phyloP scores from a whole-genome alignment of 2,888 invertebrate species.

The Xylota sylvarum region DNA sequence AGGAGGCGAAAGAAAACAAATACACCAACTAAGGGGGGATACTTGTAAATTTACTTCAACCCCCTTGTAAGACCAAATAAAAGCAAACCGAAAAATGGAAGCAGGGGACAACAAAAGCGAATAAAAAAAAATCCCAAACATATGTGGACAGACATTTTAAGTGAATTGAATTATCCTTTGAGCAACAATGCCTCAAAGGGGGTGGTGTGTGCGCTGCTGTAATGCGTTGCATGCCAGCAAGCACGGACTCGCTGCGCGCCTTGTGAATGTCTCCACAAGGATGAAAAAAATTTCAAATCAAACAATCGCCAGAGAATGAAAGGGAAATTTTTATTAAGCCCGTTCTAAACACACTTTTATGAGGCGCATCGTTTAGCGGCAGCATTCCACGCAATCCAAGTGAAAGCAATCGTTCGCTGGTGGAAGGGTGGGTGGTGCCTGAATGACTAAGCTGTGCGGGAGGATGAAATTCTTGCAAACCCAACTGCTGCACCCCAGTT shows the following conservation, averaged over 20 bases:
- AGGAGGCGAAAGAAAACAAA: constrained; percentile 71
- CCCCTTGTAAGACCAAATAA: constrained; percentile 54
- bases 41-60: constrained; percentile 67
- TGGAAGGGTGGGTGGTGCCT: background rate
- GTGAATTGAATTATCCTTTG: constrained; percentile 76
- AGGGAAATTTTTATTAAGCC: constrained; percentile 65
- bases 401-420: constrained; percentile 35
- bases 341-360: constrained; percentile 37
- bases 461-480: constrained; percentile 59
- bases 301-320: constrained; percentile 65
- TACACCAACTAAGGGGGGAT: constrained; percentile 22
- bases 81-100: constrained; percentile 29
- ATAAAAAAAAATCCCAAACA: constrained; percentile 56
- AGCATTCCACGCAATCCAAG: constrained; percentile 44
- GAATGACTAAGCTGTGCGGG: constrained; percentile 52
- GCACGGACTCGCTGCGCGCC: constrained; percentile 38
- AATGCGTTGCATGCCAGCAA: constrained; percentile 72
- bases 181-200: constrained; percentile 44
- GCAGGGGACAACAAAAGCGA: background rate
- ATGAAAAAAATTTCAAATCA: constrained; percentile 63
- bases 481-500: constrained; percentile 50
- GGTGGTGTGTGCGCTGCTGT: constrained; percentile 36
- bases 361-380: constrained; percentile 62
- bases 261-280: constrained; percentile 39
- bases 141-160: constrained; percentile 71